Evolutionary conservation across 1,140 invertebrate genomes (phyloP).

Genomic region (Cyclargus thomasi): DNA sequence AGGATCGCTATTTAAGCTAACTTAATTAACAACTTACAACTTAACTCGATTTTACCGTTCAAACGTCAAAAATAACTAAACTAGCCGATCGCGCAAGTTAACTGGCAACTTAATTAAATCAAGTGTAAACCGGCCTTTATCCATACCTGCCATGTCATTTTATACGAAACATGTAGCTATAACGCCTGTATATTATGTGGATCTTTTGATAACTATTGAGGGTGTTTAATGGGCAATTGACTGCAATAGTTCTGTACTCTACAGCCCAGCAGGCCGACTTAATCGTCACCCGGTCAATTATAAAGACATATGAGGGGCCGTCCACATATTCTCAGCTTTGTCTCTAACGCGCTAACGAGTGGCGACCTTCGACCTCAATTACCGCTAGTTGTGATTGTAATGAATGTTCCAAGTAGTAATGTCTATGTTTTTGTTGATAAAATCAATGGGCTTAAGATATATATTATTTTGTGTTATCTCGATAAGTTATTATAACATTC

Average conservation of each 20-base stretch:
- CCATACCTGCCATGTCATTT: too few species aligned
- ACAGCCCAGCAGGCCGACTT: neutral
- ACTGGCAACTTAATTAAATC: too few species aligned
- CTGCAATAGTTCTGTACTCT: neutral
- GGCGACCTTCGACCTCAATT: neutral
- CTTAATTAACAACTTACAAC: too few species aligned
- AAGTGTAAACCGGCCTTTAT: too few species aligned
- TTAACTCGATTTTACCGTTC: too few species aligned
- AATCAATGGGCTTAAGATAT: neutral
- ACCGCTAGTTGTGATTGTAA: neutral
- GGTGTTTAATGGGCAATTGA: neutral
- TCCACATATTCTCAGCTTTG: slow-evolving; percentile 4
- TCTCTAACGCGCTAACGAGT: neutral
- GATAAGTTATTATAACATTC: too few species aligned
- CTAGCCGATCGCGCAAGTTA: too few species aligned
- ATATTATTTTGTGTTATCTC: neutral
- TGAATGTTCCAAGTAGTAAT: neutral
- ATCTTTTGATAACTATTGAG: neutral
- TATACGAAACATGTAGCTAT: too few species aligned
- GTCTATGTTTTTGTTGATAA: neutral
- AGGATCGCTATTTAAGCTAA: too few species aligned
- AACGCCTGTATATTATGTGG: too few species aligned
- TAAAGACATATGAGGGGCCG: neutral
- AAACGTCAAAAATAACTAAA: too few species aligned
- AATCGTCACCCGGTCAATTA: slow-evolving; percentile 4